These are phyloP conservation scores for Chamaetylas fuelleborni DNA, from an alignment of 2,113 vertebrate genomes.

Conservation along the genomic window DNA sequence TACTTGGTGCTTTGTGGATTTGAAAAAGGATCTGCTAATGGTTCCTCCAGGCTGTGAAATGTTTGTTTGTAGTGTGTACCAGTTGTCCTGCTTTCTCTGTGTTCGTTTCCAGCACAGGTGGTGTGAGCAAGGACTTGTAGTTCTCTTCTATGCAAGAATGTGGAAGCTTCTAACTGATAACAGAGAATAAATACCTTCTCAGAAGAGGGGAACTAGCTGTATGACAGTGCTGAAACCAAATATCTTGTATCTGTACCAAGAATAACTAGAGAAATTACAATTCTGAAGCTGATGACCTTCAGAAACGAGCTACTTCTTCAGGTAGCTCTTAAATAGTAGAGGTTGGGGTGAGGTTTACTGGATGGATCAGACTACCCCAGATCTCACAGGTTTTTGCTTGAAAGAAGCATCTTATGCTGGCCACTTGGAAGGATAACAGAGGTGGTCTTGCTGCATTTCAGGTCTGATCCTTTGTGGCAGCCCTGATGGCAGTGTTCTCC, in stretches of 20 bases:
- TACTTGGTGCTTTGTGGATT: neutral
- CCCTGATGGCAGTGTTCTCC: neutral
- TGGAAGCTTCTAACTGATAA: neutral
- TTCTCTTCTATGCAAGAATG: neutral
- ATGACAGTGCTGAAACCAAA: neutral
- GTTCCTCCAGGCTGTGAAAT: neutral
- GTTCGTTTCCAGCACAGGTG: neutral
- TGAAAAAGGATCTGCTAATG: neutral
- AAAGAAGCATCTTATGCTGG: neutral
- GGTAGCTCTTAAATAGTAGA: neutral
- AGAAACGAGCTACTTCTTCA: neutral
- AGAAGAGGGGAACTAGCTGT: neutral
- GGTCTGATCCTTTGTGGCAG: neutral
- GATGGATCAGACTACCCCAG: neutral
- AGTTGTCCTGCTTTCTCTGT: neutral
- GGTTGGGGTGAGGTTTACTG: neutral
- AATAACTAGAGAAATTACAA: neutral
- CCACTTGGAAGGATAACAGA: neutral
- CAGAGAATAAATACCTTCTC: neutral
- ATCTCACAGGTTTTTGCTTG: neutral
- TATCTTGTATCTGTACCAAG: neutral
- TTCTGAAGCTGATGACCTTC: neutral
- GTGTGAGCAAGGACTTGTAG: neutral
- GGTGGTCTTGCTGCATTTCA: neutral
- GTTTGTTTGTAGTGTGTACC: neutral